A percentile compares a stretch with the other conserved stretches of the same genome.
Evolutionary conservation across 2,797 vertebrate species (phyloP).

Genomic region (Malurus splendens): DNA sequence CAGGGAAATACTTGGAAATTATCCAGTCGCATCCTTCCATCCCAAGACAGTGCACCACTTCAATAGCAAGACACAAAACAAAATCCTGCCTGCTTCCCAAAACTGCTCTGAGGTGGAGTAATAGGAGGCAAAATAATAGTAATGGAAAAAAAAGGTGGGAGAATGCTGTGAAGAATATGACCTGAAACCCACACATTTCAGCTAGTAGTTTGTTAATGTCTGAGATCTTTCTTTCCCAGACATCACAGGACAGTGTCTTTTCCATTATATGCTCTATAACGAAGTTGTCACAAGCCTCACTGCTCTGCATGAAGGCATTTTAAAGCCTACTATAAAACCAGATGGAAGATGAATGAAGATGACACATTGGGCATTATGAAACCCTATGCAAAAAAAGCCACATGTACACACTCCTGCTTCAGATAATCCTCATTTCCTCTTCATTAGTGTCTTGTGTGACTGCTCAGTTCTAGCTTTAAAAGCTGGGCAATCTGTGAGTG

Average conservation of each 20-base stretch:
- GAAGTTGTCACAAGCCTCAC: not conserved
- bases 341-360: not conserved
- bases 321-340: not conserved
- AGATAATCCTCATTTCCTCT: not conserved
- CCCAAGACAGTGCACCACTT: not conserved
- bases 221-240: not conserved
- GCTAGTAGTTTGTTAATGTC: not conserved
- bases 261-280: not conserved
- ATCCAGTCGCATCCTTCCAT: fast-evolving
- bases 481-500: not conserved
- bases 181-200: not conserved
- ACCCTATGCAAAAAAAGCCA: not conserved
- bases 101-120: not conserved
- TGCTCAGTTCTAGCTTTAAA: not conserved
- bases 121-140: not conserved
- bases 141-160: not conserved
- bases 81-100: not conserved
- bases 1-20: not conserved
- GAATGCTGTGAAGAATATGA: not conserved
- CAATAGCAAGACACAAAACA: not conserved
- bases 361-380: not conserved
- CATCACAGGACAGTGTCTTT: not conserved
- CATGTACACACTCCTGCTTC: not conserved
- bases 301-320: not conserved
- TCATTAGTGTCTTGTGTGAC: not conserved